Base-by-base conservation (phyloP, 2,888 invertebrate genomes). In the Tinea pellionella region DNA sequence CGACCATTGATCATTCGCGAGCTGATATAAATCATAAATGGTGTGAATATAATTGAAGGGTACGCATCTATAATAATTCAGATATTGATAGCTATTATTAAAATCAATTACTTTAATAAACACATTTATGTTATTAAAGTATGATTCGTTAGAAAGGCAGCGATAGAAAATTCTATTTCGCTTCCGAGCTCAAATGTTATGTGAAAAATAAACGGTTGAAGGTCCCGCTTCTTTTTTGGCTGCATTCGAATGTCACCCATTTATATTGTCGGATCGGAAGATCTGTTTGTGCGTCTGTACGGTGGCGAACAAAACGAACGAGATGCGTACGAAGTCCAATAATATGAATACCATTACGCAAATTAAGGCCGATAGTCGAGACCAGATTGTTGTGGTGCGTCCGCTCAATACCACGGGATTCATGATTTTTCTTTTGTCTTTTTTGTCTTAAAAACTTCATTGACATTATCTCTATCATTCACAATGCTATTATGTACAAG, bases 271-370 rank as follows among this genome's bases (percentile, higher is more conserved):
- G 47, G 51, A 51, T 60, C 51, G 24, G 47, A 42, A 60, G 51
- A 18, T 60, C 24, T 51, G 47, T 51, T 51, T 60, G 59, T 60
- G 37, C 51, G 29, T 51, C 59, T 60, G 41, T 12, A 12, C 29
- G 53, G 30, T 60, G 47, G 24, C 59, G 47, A 60, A 16, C 60
- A 60, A 60, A 60, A 60, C 55, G 60, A 60, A 41, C 15, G 41
- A 55, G 30, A 55, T 55, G 55, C 60, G 60, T 60, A 41, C 59
- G 51, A 53, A 24, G 59, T 51, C 63, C 65, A 64, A 65, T 68
- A 67, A 65, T 67, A 67, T 69, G 73, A 71, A 75, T 75, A 69
- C 63, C 73, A 75, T 75, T 75, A 76, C 72, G 75, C 73, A 77
- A 77, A 77, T 68, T 70, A 69, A 65, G 65, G 60, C 58, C 66